Evolutionary conservation across 2,888 invertebrate genomes (phyloP), one percentile per base, ranked within the genome.

Genomic region (Escarpia spicata): DNA sequence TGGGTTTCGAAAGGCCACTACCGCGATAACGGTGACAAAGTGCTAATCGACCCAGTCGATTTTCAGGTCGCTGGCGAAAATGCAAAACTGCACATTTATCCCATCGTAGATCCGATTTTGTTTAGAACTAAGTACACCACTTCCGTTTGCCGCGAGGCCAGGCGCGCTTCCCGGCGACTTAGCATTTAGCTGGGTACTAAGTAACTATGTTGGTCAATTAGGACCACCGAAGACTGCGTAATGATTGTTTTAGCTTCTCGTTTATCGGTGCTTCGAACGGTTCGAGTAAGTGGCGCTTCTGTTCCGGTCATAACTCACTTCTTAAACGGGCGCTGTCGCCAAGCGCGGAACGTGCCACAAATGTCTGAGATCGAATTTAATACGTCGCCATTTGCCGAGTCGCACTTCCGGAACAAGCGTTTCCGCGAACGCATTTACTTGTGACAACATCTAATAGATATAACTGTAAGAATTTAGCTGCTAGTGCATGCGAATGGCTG

Each of bases 31-130:
- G 26, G 75, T 6, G n/a, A 75, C 75, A 75, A 75, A n/a, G 75
- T 75, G n/a, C 75, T 75, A 75, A 75, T 75, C 75, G 26, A 75
- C 26, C 19, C 75, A 75, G 60, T 26, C 60, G 26, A 60, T 60
- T 60, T 60, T 60, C 60, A 60, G 15, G 60, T 60, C 15, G 60
- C 60, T 60, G 60, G 19, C 60, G 60, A 75, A 75, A 75, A 75
- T 75, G 75, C 75, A 75, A 75, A 75, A 75, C 75, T 75, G 75
- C 26, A 75, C 75, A 75, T 75, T 75, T 75, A 26, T 75, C 75
- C 75, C 26, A 26, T 75, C 75, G 19, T 75, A 19, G 26, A 26
- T 75, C 75, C 26, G 75, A 75, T 75, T n/a, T n/a, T 26, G 75
- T 75, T 75, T 75, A 75, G 75, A 75, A 75, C 75, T 75, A 75